Conservation (phyloP, 2,113 vertebrate species). For the Lamprotornis superbus region DNA sequence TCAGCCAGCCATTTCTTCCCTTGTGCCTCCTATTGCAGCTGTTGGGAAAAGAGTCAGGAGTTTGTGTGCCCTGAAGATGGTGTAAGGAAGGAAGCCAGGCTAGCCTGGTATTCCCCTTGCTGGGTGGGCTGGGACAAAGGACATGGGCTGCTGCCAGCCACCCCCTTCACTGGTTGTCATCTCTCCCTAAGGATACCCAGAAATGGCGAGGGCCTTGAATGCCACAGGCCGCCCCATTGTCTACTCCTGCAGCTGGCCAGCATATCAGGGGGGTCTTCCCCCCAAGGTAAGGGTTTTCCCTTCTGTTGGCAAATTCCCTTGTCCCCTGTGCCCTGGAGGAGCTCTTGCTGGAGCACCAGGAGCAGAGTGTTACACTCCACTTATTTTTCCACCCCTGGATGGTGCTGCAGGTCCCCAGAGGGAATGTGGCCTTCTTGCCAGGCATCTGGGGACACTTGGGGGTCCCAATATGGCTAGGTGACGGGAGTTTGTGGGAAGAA, state of each 20-base stretch:
- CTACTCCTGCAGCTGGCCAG: conserved; percentile 95
- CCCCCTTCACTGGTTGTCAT: not conserved
- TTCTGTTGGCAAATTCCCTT: not conserved
- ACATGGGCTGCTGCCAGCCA: not conserved
- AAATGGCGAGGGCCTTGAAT: conserved; percentile 86
- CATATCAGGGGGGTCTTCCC: conserved; percentile 88
- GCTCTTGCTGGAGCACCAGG: not conserved
- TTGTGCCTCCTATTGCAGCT: not conserved
- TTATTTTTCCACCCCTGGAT: not conserved
- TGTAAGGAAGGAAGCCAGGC: not conserved
- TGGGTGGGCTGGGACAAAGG: not conserved
- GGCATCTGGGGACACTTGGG: not conserved
- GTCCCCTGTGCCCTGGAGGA: not conserved
- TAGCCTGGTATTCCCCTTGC: not conserved
- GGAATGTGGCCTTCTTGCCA: not conserved
- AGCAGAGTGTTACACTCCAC: fast-evolving
- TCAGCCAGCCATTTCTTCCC: not conserved
- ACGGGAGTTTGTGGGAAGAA: not conserved
- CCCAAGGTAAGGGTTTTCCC: conserved; percentile 75
- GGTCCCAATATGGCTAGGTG: not conserved
- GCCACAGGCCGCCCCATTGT: conserved; percentile 85
- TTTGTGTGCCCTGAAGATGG: not conserved
- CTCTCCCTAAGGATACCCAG: conserved; percentile 82
- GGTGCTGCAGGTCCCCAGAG: not conserved
- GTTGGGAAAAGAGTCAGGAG: not conserved